Conservation (phyloP, 2,797 vertebrate species). For the Sarcoramphus papa region DNA sequence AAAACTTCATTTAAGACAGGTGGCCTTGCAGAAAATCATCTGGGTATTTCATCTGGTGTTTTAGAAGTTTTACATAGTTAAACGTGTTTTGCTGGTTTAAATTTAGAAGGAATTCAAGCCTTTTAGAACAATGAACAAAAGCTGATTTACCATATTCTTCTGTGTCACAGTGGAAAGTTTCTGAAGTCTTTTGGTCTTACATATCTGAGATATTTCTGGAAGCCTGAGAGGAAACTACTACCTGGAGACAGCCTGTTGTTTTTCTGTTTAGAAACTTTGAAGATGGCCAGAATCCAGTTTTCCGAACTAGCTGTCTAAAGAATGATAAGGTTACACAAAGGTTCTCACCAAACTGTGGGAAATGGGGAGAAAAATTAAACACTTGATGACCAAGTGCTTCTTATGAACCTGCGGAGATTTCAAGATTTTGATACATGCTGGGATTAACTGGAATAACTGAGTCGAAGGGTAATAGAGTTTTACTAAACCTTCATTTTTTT, state of each 20-base stretch:
- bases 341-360: not conserved
- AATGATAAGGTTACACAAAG: not conserved
- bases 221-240: not conserved
- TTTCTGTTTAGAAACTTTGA: not conserved
- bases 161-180: not conserved
- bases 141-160: not conserved
- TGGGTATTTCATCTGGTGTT: not conserved
- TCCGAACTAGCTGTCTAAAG: not conserved
- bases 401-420: not conserved
- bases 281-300: not conserved
- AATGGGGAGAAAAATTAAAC: not conserved
- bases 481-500: not conserved
- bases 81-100: conserved; percentile 11
- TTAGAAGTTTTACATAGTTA: conserved; percentile 7
- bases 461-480: not conserved
- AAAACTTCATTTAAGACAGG: not conserved
- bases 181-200: not conserved
- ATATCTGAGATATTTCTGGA: not conserved
- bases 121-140: not conserved
- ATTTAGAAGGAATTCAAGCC: not conserved
- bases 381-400: not conserved
- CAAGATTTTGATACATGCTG: not conserved
- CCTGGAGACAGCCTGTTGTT: not conserved
- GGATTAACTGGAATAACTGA: not conserved
- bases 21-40: not conserved